Conservation (phyloP, 2,797 vertebrate genomes). For the Rhinichthys osculus region DNA sequence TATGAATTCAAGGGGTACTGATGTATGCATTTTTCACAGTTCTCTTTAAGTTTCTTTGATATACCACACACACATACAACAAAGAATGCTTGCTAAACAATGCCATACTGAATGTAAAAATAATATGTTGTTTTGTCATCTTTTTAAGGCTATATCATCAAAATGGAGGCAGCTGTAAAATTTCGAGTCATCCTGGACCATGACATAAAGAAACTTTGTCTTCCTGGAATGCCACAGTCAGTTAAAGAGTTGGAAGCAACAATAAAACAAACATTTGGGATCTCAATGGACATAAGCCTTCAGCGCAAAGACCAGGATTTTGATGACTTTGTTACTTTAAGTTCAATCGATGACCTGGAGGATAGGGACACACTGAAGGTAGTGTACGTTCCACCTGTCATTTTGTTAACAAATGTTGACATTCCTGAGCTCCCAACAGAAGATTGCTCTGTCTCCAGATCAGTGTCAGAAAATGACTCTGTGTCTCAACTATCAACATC, state of each 20-base stretch:
- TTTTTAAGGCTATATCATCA: slow-evolving; percentile 41
- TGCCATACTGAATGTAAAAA: slow-evolving; percentile 22
- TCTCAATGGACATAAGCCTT: slow-evolving; percentile 45
- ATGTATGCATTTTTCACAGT: neutral
- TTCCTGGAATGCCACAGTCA: slow-evolving; percentile 43
- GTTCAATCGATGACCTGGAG: slow-evolving; percentile 38
- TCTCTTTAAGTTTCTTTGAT: too few relatives aligned
- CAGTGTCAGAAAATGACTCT: slow-evolving; percentile 30
- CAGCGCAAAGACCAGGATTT: slow-evolving; percentile 39
- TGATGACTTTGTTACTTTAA: slow-evolving; percentile 46
- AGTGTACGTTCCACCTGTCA: slow-evolving; percentile 38
- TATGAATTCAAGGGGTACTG: neutral
- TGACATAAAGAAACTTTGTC: slow-evolving; percentile 49
- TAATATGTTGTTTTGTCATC: slow-evolving; percentile 27
- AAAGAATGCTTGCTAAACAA: slow-evolving; percentile 8
- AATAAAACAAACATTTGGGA: slow-evolving; percentile 39
- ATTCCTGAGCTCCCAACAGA: slow-evolving; percentile 32
- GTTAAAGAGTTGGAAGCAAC: slow-evolving; percentile 33
- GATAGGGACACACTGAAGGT: slow-evolving; percentile 44
- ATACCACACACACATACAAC: neutral
- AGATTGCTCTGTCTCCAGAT: slow-evolving; percentile 34
- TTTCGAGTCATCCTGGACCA: slow-evolving; percentile 47
- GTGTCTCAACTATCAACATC: slow-evolving; percentile 34
- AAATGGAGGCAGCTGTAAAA: slow-evolving; percentile 36
- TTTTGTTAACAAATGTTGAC: slow-evolving; percentile 35